These are phyloP conservation scores for Malurus elegans DNA, from an alignment of 2,113 vertebrate species.

Conservation along the genomic window DNA sequence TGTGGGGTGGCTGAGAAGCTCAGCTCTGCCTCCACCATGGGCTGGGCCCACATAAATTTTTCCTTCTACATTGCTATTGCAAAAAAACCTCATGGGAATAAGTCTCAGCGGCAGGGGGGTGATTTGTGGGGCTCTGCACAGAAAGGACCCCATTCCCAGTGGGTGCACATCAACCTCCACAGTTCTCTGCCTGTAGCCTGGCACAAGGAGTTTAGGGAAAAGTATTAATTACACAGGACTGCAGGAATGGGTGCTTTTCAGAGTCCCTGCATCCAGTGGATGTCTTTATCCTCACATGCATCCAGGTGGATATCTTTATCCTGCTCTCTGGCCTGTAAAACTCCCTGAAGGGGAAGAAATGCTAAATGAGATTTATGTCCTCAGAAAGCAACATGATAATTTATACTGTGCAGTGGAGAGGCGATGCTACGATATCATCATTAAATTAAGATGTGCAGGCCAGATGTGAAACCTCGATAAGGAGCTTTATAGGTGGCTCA, in stretches of 20 bases:
- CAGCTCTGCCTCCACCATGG: background rate
- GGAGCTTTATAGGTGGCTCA: background rate
- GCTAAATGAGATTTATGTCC: constrained; percentile 52
- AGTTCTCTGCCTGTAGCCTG: background rate
- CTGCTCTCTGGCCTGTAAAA: constrained; percentile 28
- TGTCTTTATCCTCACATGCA: background rate
- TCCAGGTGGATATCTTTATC: constrained; percentile 13
- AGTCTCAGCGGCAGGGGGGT: fast-evolving
- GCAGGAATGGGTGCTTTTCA: background rate
- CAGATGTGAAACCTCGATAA: constrained; percentile 61
- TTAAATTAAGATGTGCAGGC: constrained; percentile 56
- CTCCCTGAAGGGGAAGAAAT: constrained; percentile 32
- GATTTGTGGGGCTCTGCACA: background rate
- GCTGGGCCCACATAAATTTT: background rate
- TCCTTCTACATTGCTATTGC: background rate
- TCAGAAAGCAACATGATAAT: constrained; percentile 45
- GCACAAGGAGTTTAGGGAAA: background rate
- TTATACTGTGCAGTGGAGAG: constrained; percentile 35
- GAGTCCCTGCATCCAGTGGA: background rate
- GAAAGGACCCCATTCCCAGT: background rate
- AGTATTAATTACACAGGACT: background rate
- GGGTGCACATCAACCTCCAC: background rate
- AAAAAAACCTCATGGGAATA: background rate
- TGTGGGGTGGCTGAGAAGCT: background rate
- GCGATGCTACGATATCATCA: constrained; percentile 38